Base-by-base conservation (phyloP, 2,113 vertebrate genomes). In the Carlito syrichta region DNA sequence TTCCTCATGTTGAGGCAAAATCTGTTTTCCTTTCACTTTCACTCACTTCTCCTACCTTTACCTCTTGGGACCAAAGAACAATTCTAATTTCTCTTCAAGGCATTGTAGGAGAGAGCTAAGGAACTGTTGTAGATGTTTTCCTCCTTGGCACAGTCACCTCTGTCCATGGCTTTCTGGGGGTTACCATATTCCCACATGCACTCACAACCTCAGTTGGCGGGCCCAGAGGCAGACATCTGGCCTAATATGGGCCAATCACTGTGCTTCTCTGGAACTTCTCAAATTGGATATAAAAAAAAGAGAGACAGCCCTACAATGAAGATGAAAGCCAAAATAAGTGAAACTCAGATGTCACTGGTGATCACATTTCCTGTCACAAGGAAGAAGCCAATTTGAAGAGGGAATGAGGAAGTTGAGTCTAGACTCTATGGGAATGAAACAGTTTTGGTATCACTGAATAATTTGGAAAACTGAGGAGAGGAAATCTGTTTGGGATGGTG, bases 261-360 rank as follows among this genome's bases (percentile, higher is more conserved):
- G 6, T 40, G 54, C 6, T 74, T 95, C 62, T 35, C 78, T 77
- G 83, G 25, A 94, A 92, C 50, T 92, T 96, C 13, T 81, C 50
- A 86, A 94, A 86, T n/a, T 85, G 52, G 27, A 82, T 95, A 12
- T 89, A 78, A 86, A 78, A 78, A 71, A 77, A 84, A 32, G 38
- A 87, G 27, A 48, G 56, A 52, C 2, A 79, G n/a, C 74, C 9
- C 22, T 16, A 76, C 14, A n/a, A 16, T 73, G 23, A 93, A 97
- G 77, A 79, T 8, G 83, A n/a, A 86, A 35, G 50, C 16, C 45
- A 25, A 63, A 81, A 85, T 45, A 69, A 76, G 62, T 30, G 32
- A 73, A 83, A 87, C 5, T 68, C 43, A 78, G 23, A 63, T 95
- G 86, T 5, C 35, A 83, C 14, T 52, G 13, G 48, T 73, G 52